These are phyloP conservation scores for Nudaria mundana DNA, from an alignment of 2,888 invertebrate species.

Conservation along the genomic window DNA sequence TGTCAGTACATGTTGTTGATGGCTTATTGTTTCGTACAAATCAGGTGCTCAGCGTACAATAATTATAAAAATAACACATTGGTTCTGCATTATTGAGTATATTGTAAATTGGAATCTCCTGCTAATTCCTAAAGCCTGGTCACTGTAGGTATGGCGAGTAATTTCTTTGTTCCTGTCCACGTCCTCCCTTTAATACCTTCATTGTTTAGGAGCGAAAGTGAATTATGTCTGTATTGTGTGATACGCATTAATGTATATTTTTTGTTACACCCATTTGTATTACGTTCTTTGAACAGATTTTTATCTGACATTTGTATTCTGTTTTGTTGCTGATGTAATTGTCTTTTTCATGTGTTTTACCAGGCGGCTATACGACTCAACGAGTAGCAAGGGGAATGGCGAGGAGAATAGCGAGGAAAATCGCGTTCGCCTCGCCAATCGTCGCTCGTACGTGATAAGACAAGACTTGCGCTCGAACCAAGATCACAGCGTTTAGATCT, in stretches of 20 bases:
- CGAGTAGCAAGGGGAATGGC: no score
- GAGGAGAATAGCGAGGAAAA: no score
- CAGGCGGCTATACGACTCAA: no score
- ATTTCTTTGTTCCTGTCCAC: slow-evolving; percentile 39
- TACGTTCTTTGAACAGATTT: slow-evolving; percentile 24
- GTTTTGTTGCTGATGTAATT: slow-evolving; percentile 13
- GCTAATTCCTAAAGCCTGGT: background rate
- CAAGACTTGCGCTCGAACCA: no score
- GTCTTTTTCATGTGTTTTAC: slow-evolving; percentile 5
- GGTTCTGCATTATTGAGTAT: no score
- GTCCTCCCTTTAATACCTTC: slow-evolving; percentile 38
- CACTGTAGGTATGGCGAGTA: slow-evolving; percentile 26
- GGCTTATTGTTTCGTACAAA: no score
- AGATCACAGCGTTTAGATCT: no score
- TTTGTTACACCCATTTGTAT: slow-evolving; percentile 14
- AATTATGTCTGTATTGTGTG: slow-evolving; percentile 46
- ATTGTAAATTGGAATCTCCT: background rate
- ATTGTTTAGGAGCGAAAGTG: slow-evolving; percentile 49
- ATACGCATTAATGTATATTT: slow-evolving; percentile 18
- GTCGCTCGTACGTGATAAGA: no score
- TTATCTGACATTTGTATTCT: slow-evolving; percentile 20
- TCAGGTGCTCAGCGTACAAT: no score
- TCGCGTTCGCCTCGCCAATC: no score
- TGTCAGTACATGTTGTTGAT: no score
- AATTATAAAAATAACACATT: no score